Percentiles rank a stretch among this genome's conserved stretches.
phyloP scores from a whole-genome alignment of 2,888 invertebrate species.

The Galeruca laticollis region DNA sequence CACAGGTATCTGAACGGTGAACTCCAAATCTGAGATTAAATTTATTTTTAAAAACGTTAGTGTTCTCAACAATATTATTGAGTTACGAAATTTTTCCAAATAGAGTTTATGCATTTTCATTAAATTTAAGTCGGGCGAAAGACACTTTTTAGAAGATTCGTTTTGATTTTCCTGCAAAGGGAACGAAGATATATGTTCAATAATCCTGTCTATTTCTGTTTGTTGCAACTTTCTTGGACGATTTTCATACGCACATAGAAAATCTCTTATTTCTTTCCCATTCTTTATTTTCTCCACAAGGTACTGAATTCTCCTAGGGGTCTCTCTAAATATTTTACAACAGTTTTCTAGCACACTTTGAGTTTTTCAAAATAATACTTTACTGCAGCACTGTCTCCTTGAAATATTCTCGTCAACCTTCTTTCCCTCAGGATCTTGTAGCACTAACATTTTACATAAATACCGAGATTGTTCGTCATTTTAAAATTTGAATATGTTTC shows the following conservation, averaged over 20 bases:
- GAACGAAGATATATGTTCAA: constrained; percentile 30
- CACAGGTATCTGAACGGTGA: constrained; percentile 38
- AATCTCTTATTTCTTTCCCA: constrained; percentile 23
- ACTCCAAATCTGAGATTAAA: constrained; percentile 39
- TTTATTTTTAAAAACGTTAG: constrained; percentile 32
- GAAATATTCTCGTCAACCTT: background rate
- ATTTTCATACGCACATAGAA: constrained; percentile 25
- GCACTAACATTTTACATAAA: constrained; percentile 6
- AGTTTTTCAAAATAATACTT: constrained; percentile 26
- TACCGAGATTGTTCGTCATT: too few relatives aligned
- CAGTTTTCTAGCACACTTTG: constrained; percentile 35
- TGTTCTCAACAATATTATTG: constrained; percentile 20
- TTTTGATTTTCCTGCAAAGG: constrained; percentile 16
- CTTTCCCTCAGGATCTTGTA: constrained; percentile 6
- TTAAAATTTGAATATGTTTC: too few relatives aligned
- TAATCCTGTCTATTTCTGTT: constrained; percentile 40
- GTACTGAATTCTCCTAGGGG: constrained; percentile 25
- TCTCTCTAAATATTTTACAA: constrained; percentile 17
- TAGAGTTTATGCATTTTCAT: constrained; percentile 48
- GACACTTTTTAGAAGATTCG: constrained; percentile 26
- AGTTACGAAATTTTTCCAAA: constrained; percentile 44
- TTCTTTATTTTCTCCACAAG: constrained; percentile 30
- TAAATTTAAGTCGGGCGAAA: constrained; percentile 38
- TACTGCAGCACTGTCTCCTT: background rate
- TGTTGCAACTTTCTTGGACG: background rate